phyloP scores from a whole-genome alignment of 2,113 vertebrate genomes.

The Aythya baeri region DNA sequence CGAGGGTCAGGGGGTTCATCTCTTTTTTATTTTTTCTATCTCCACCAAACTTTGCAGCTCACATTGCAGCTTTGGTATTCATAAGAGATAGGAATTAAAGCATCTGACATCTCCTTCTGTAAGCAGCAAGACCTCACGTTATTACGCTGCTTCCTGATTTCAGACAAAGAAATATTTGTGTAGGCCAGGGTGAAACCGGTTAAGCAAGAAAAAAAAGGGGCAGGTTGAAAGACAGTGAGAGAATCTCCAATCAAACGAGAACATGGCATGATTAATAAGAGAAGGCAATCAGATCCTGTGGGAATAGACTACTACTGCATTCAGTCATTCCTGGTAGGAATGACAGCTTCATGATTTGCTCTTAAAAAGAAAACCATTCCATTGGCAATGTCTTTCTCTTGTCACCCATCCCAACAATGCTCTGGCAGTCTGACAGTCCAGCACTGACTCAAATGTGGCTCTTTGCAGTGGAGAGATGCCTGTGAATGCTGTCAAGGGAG shows the following conservation, averaged over 20 bases:
- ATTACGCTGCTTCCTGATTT: constrained; percentile 43
- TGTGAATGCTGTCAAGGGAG: neutral
- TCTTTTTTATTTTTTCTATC: neutral
- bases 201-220: constrained; percentile 29
- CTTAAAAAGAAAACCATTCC: neutral
- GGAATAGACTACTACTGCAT: neutral
- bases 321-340: neutral
- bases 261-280: neutral
- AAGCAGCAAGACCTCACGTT: constrained; percentile 27
- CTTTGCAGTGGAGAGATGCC: neutral
- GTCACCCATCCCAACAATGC: neutral
- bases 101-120: neutral
- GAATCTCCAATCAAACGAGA: constrained; percentile 13
- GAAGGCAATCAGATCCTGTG: neutral
- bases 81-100: neutral
- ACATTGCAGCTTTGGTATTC: neutral
- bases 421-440: neutral
- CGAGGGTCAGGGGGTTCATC: neutral
- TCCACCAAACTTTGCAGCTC: neutral
- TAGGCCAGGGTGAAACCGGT: constrained; percentile 44
- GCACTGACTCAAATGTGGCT: neutral
- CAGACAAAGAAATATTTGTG: constrained; percentile 63
- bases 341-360: neutral
- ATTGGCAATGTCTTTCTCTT: neutral
- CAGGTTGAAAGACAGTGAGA: constrained; percentile 13